phyloP scores from a whole-genome alignment of 2,888 invertebrate species.

The Enchytraeus crypticus region DNA sequence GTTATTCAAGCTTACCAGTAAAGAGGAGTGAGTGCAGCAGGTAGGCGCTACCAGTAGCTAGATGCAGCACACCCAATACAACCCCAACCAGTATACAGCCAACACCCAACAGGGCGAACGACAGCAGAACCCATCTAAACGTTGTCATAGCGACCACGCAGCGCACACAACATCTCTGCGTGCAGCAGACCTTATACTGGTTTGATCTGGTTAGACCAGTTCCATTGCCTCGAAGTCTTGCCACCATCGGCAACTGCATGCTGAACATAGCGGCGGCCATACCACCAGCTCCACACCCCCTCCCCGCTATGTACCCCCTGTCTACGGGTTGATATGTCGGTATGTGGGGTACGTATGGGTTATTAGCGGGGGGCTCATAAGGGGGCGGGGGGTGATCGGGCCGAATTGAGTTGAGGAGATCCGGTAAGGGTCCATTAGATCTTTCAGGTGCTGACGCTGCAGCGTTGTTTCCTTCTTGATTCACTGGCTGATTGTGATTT shows the following conservation, averaged over 20 bases:
- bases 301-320: no score
- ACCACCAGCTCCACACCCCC: not conserved
- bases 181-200: not conserved
- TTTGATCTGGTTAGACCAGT: not conserved
- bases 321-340: conserved; percentile 14
- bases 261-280: not conserved
- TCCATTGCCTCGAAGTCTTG: not conserved
- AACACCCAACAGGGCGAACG: conserved; percentile 42
- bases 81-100: conserved; percentile 45
- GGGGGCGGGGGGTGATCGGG: conserved; percentile 23
- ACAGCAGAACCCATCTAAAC: conserved; percentile 44
- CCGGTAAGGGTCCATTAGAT: not conserved
- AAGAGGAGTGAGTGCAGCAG: conserved; percentile 45
- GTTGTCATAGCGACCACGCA: conserved; percentile 40
- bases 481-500: no score
- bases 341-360: no score
- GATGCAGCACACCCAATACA: conserved; percentile 38
- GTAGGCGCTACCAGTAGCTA: conserved; percentile 27
- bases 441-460: not conserved
- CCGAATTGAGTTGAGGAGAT: conserved; percentile 4
- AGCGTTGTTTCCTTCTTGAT: no score
- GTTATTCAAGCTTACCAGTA: conserved; percentile 47
- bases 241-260: not conserved
- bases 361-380: conserved; percentile 19
- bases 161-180: conserved; percentile 20